These are phyloP conservation scores for Melipona beecheii DNA, from an alignment of 2,888 invertebrate genomes.

Conservation along the genomic window DNA sequence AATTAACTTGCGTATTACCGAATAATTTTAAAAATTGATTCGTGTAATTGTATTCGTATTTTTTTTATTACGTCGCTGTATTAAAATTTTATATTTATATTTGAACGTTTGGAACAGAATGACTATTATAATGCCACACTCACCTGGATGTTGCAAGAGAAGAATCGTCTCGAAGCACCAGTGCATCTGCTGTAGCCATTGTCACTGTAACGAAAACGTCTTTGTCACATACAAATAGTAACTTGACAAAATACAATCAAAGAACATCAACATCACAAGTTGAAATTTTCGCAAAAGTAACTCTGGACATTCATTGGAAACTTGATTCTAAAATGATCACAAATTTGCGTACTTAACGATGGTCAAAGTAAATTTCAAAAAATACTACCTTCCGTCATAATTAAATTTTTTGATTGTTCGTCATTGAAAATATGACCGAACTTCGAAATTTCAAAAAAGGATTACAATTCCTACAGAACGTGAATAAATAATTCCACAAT, in stretches of 20 bases:
- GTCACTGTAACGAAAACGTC: conserved; percentile 84
- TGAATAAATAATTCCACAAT: not conserved
- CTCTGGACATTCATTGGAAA: not conserved
- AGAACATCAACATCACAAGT: too few species aligned
- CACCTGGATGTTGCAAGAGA: conserved; percentile 95
- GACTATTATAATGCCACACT: conserved; percentile 64
- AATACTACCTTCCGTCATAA: not conserved
- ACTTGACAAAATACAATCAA: too few species aligned
- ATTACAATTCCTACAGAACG: not conserved
- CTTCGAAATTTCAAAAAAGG: not conserved
- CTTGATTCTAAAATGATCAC: not conserved
- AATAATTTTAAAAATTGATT: not conserved
- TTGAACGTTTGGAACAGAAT: not conserved
- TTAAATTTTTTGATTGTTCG: not conserved
- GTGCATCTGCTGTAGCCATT: conserved; percentile 88
- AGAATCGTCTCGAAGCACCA: conserved; percentile 93
- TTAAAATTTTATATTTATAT: not conserved
- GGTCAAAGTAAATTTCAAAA: not conserved
- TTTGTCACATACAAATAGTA: not conserved
- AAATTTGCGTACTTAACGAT: not conserved
- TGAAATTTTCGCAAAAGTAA: too few species aligned
- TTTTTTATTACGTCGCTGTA: not conserved
- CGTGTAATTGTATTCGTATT: not conserved
- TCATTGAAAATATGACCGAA: not conserved
- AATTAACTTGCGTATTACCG: not conserved